These are phyloP conservation scores for Drosophila murphyi DNA, from an alignment of 1,140 invertebrate species.

Conservation along the genomic window DNA sequence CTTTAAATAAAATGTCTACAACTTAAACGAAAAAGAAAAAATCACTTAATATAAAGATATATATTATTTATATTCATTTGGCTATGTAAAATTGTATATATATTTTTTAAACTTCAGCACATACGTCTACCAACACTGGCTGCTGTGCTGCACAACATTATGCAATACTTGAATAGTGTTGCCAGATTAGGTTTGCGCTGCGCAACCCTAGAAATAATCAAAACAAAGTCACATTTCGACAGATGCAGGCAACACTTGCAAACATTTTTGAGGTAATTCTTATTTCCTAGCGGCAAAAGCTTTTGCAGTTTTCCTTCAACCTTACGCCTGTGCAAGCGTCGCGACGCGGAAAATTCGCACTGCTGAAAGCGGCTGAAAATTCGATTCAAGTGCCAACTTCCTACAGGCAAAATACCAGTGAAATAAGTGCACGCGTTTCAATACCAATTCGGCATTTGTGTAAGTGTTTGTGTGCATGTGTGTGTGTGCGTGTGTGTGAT, in stretches of 20 bases:
- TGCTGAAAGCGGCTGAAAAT: slow-evolving; percentile 36
- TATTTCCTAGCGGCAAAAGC: slow-evolving; percentile 56
- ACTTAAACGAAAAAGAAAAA: slow-evolving; percentile 32
- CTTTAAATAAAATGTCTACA: slow-evolving; percentile 45
- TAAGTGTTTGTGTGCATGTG: slow-evolving; percentile 17
- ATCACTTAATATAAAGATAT: not conserved
- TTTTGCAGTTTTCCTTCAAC: slow-evolving; percentile 57
- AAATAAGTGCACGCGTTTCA: slow-evolving; percentile 43
- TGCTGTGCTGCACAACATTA: slow-evolving; percentile 2
- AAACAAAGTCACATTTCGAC: slow-evolving; percentile 50
- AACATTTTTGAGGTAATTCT: slow-evolving; percentile 52
- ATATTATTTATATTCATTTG: not conserved
- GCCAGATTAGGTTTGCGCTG: slow-evolving; percentile 23
- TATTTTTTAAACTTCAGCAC: slow-evolving; percentile 1
- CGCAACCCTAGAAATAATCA: slow-evolving; percentile 51
- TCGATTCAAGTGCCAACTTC: slow-evolving; percentile 44
- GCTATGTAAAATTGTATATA: not conserved
- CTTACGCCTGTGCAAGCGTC: slow-evolving; percentile 44
- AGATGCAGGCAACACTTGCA: slow-evolving; percentile 55
- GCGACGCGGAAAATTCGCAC: slow-evolving; percentile 36
- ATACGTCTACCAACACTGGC: slow-evolving; percentile 20
- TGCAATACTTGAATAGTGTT: slow-evolving; percentile 34
- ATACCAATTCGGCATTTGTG: slow-evolving; percentile 41
- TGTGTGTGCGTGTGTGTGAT: slow-evolving; percentile 31
- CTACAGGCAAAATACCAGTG: slow-evolving; percentile 22